phyloP scores from a whole-genome alignment of 1,140 invertebrate species.

The Drosophila bipectinata region DNA sequence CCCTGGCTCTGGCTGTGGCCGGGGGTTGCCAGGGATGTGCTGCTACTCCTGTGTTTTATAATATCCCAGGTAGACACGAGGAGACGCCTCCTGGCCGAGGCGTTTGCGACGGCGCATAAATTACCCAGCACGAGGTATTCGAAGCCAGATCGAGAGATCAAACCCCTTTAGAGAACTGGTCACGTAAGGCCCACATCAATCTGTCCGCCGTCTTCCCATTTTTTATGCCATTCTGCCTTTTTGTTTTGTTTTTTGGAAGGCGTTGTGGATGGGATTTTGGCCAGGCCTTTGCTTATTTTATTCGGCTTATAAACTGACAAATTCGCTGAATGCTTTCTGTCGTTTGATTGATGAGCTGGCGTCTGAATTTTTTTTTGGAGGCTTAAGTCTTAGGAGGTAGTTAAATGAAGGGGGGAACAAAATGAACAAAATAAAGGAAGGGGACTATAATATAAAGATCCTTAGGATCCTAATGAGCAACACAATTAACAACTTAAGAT shows the following conservation, averaged over 20 bases:
- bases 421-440: background rate
- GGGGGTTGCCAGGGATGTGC: slow-evolving; percentile 42
- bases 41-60: background rate
- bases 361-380: slow-evolving; percentile 31
- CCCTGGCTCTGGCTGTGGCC: background rate
- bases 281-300: slow-evolving; percentile 35
- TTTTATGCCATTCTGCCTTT: background rate
- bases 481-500: background rate
- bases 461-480: background rate
- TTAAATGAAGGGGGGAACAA: slow-evolving; percentile 14
- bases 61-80: slow-evolving; percentile 24
- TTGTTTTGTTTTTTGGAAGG: slow-evolving; percentile 13
- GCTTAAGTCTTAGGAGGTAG: slow-evolving; percentile 4
- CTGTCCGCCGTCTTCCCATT: slow-evolving; percentile 27
- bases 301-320: slow-evolving; percentile 75
- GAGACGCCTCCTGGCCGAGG: slow-evolving; percentile 45
- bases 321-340: slow-evolving; percentile 60
- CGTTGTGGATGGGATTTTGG: slow-evolving; percentile 36
- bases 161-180: slow-evolving; percentile 61
- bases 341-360: slow-evolving; percentile 72
- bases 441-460: too few relatives aligned
- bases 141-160: slow-evolving; percentile 29
- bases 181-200: slow-evolving; percentile 83
- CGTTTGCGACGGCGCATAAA: slow-evolving; percentile 83
- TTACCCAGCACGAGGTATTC: slow-evolving; percentile 55